Base-by-base conservation (phyloP, 2,888 invertebrate genomes). In the Ceriagrion tenellum region DNA sequence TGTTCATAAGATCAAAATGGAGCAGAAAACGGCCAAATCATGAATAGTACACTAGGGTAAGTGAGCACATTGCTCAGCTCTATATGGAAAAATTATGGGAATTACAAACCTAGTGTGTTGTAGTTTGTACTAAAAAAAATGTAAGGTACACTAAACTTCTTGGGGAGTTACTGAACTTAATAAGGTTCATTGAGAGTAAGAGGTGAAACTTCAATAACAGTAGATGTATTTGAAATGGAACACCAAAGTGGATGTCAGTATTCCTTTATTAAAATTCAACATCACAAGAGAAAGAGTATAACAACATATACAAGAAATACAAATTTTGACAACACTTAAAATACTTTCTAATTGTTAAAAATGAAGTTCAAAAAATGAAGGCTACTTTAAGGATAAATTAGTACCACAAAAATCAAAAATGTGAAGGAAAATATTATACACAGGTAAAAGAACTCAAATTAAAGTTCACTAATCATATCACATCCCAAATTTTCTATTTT, bases 181-280 rank as follows among this genome's bases (percentile, higher is more conserved):
- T 35, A 55, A 35, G 59, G 20, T 35, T 63, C 59, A 63, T 91
- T 35, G 88, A 88, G 23, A 20, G 59, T n/a, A 69, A 47, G 47
- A 81, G 81, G 81, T 81, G 35, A 81, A 81, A 81, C 35, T 13
- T 13, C 81, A 81, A 16, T 30, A n/a, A 47, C 30, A 23, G 63
- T 40, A 30, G 63, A 63, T 93, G 47, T 13, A 93, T 93, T 74
- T 74, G 93, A 93, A 93, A 93, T 93, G 93, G 69, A 93, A 93
- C 93, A 93, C 93, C 93, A 93, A 47, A 93, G 69, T 74, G 47
- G 74, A 93, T 93, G 93, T 93, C 69, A 69, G 63, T 63, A 93
- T 47, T 93, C 69, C 55, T 93, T 93, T 93, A 69, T 69, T 93
- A n/a, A 69, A 93, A 63, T 69, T n/a, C 93, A 93, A 93, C 13